These are phyloP conservation scores for Oasisia sp. DNA, from an alignment of 2,888 invertebrate genomes.

Conservation along the genomic window DNA sequence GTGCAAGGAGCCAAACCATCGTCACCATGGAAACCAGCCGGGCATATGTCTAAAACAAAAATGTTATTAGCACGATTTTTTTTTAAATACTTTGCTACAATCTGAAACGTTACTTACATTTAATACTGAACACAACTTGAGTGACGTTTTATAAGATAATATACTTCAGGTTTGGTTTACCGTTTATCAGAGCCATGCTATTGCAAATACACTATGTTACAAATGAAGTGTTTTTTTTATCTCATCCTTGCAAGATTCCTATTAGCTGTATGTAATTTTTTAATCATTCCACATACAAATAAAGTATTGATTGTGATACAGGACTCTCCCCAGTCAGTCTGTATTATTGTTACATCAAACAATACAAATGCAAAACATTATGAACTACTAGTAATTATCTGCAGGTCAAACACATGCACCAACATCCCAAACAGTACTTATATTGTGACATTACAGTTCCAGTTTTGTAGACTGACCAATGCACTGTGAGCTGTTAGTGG, in stretches of 20 bases:
- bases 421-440: background rate
- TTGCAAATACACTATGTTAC: background rate
- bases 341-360: background rate
- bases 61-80: background rate
- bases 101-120: background rate
- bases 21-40: constrained; percentile 89
- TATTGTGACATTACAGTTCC: background rate
- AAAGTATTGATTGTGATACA: background rate
- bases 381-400: background rate
- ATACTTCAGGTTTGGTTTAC: background rate
- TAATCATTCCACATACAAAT: background rate
- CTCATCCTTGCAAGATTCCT: no score
- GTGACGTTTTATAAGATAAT: background rate
- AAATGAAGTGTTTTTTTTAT: no score
- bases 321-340: background rate
- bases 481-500: constrained; percentile 42
- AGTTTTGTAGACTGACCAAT: constrained; percentile 37
- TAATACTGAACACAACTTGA: background rate
- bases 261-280: background rate
- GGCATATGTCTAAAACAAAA: constrained; percentile 77
- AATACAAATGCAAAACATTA: background rate
- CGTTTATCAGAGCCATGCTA: background rate
- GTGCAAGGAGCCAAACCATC: constrained; percentile 74
- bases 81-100: background rate
- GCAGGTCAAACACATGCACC: background rate